Evolutionary conservation across 2,888 invertebrate genomes (phyloP).

Genomic region (Lasioglossum zephyrum): DNA sequence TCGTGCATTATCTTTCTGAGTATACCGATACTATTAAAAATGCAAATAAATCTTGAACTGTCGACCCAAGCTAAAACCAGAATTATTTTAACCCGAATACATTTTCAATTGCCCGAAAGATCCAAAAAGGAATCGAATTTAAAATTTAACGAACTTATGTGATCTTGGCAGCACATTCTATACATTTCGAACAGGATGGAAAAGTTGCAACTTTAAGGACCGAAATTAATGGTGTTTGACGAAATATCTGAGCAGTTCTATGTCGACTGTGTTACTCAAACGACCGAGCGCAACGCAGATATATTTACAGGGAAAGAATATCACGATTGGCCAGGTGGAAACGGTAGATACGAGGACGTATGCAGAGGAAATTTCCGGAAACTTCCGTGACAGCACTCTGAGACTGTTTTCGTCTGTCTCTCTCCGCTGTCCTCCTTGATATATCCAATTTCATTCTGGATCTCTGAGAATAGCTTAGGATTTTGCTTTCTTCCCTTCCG

Average conservation of each 20-base stretch:
- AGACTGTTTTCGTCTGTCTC: slow-evolving; percentile 42
- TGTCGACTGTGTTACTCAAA: background rate
- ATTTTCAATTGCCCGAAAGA: too few species aligned
- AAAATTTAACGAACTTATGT: too few species aligned
- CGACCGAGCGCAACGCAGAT: background rate
- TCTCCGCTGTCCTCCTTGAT: slow-evolving; percentile 51
- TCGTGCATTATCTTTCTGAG: too few species aligned
- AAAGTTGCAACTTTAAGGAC: too few species aligned
- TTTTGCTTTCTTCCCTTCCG: slow-evolving; percentile 44
- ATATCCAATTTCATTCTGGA: slow-evolving; percentile 58
- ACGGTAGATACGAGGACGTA: slow-evolving; percentile 24
- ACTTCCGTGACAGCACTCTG: slow-evolving; percentile 54
- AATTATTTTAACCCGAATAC: too few species aligned
- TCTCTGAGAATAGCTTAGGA: slow-evolving; percentile 56
- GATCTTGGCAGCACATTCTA: too few species aligned
- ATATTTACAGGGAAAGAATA: slow-evolving; percentile 25
- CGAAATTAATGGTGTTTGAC: too few species aligned
- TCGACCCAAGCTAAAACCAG: too few species aligned
- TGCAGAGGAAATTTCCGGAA: slow-evolving; percentile 51
- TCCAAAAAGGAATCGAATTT: too few species aligned
- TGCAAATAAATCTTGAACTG: too few species aligned
- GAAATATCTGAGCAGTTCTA: background rate
- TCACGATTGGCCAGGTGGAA: slow-evolving; percentile 39
- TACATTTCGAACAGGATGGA: too few species aligned
- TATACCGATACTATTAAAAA: too few species aligned